Conservation (phyloP, 2,888 invertebrate genomes). For the Platycheirus rosarum region DNA sequence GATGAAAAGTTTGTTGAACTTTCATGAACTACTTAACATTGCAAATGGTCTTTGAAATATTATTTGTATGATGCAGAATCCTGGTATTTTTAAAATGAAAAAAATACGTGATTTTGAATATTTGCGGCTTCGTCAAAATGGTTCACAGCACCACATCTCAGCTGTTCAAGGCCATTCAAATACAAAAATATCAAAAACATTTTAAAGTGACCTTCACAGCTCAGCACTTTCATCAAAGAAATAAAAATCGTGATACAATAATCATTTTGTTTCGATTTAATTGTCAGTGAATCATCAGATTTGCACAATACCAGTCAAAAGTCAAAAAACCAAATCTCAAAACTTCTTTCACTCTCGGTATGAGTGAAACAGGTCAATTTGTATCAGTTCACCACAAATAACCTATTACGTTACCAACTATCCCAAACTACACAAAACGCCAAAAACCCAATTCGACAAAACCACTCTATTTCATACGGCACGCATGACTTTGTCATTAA, state of each 20-base stretch:
- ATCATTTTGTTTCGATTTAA: not conserved
- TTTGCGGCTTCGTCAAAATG: no score
- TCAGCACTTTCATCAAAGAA: not conserved
- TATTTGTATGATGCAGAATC: no score
- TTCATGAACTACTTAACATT: no score
- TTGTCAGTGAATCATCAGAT: slow-evolving; percentile 14
- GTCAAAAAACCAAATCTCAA: not conserved
- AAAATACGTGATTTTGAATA: no score
- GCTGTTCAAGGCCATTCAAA: no score
- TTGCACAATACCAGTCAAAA: not conserved
- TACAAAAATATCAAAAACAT: no score
- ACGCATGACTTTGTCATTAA: slow-evolving; percentile 69
- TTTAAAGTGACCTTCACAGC: slow-evolving; percentile 5
- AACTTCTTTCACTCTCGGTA: slow-evolving; percentile 38
- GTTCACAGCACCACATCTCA: no score
- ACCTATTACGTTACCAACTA: slow-evolving; percentile 42
- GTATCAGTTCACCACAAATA: slow-evolving; percentile 24
- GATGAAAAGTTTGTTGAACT: no score
- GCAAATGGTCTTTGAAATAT: no score
- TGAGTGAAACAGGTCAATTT: slow-evolving; percentile 50
- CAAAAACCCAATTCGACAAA: slow-evolving; percentile 18
- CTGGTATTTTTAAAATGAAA: no score
- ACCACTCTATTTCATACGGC: slow-evolving; percentile 56
- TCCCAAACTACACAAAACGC: slow-evolving; percentile 8
- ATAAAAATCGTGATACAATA: not conserved